These are phyloP conservation scores for Cromileptes altivelis DNA, from an alignment of 2,113 vertebrate species.

Conservation along the genomic window DNA sequence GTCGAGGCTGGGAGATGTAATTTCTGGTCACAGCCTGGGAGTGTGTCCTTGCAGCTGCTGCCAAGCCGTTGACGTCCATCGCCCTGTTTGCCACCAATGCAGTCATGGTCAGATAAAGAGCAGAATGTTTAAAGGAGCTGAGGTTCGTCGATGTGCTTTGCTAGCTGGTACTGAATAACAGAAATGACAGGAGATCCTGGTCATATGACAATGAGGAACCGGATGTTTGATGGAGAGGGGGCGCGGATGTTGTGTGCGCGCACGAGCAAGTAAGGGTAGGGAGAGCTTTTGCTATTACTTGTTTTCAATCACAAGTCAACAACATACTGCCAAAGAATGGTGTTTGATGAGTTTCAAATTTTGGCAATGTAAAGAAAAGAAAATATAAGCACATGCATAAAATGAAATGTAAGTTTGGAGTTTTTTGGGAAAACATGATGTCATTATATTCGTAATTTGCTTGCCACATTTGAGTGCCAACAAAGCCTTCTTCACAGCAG, in stretches of 20 bases:
- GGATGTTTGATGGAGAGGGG: constrained; percentile 50
- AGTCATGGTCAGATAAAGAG: constrained; percentile 76
- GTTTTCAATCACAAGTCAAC: neutral
- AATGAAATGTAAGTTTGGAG: neutral
- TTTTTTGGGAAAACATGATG: neutral
- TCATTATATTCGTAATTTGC: neutral
- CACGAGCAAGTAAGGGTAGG: neutral
- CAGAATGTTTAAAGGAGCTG: neutral
- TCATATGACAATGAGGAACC: constrained; percentile 79
- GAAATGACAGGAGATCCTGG: constrained; percentile 46
- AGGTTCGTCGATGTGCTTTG: neutral
- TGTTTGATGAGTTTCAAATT: too few species aligned
- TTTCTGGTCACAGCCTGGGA: constrained; percentile 87
- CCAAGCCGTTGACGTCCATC: constrained; percentile 83
- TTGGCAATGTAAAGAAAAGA: too few species aligned
- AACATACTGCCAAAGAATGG: neutral
- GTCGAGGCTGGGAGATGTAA: constrained; percentile 88
- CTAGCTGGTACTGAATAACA: constrained; percentile 34
- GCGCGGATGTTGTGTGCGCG: neutral
- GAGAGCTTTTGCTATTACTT: neutral
- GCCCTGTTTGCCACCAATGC: constrained; percentile 81
- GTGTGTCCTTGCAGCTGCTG: constrained; percentile 83
- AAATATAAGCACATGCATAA: neutral
- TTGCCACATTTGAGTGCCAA: neutral
- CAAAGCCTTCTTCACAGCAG: neutral